phyloP scores from a whole-genome alignment of 2,113 vertebrate species.

The Podiceps cristatus region DNA sequence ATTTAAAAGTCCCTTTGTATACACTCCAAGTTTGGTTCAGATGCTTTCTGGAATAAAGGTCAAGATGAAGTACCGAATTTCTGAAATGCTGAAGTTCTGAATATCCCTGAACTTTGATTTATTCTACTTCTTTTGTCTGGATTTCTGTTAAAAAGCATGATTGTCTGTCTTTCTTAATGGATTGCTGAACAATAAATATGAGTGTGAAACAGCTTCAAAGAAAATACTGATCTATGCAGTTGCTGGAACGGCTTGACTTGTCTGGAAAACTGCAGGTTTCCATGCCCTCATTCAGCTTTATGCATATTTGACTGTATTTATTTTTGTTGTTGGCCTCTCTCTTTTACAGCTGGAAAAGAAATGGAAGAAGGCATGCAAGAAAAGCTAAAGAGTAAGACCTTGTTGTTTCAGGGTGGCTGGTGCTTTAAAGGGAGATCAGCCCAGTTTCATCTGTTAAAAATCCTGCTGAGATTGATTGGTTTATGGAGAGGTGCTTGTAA shows the following conservation, averaged over 20 bases:
- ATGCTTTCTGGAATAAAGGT: slow-evolving; percentile 12
- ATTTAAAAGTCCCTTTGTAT: neutral
- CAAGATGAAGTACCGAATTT: slow-evolving; percentile 23
- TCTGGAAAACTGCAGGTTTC: neutral
- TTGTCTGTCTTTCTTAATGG: neutral
- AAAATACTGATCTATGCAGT: neutral
- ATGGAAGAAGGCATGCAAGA: neutral
- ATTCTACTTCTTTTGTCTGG: neutral
- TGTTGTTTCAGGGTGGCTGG: neutral
- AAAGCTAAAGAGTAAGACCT: neutral
- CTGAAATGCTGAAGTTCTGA: neutral
- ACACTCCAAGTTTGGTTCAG: neutral
- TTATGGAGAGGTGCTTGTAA: slow-evolving; percentile 51
- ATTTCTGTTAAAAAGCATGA: neutral
- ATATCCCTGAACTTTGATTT: neutral
- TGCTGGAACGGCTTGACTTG: neutral
- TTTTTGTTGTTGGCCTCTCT: neutral
- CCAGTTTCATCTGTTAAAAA: slow-evolving; percentile 5
- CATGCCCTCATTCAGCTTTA: neutral
- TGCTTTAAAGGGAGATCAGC: slow-evolving; percentile 25
- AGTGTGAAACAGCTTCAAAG: neutral
- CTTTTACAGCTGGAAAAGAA: neutral
- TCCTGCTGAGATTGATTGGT: slow-evolving; percentile 46
- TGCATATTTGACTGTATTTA: neutral
- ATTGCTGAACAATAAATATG: neutral